Evolutionary conservation across 2,113 vertebrate species (phyloP).

Genomic region (Thalassoma bifasciatum): DNA sequence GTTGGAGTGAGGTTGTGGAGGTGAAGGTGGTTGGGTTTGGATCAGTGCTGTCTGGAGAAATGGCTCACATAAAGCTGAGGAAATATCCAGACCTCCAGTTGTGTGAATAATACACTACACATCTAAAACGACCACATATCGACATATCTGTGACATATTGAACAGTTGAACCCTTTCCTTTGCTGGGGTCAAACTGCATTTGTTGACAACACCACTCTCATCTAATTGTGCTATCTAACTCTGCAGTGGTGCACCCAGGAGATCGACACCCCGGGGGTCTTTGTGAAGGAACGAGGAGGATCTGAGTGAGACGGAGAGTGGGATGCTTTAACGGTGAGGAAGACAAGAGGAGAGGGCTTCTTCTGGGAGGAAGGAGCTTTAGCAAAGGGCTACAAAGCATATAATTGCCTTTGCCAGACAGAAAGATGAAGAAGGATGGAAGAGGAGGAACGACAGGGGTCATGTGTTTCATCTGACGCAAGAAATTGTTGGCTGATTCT

Average conservation of each 20-base stretch:
- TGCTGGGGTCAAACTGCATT: slow-evolving; percentile 18
- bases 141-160: slow-evolving; percentile 2
- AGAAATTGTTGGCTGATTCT: neutral
- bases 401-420: slow-evolving; percentile 43
- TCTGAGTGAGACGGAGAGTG: neutral
- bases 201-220: slow-evolving; percentile 14
- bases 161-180: neutral
- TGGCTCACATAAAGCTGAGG: neutral
- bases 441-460: slow-evolving; percentile 11
- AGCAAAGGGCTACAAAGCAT: slow-evolving; percentile 29
- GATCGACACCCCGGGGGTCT: slow-evolving; percentile 7
- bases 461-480: neutral
- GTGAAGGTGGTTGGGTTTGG: no score
- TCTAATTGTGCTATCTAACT: slow-evolving; percentile 33
- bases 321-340: neutral
- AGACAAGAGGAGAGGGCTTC: neutral
- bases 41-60: no score
- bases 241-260: slow-evolving; percentile 11
- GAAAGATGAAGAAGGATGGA: slow-evolving; percentile 21
- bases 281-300: slow-evolving; percentile 3
- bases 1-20: neutral
- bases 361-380: slow-evolving; percentile 17
- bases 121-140: neutral
- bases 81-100: neutral
- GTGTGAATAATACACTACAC: neutral